Base-by-base conservation (phyloP, 2,888 invertebrate species). In the Chloroclysta siterata region DNA sequence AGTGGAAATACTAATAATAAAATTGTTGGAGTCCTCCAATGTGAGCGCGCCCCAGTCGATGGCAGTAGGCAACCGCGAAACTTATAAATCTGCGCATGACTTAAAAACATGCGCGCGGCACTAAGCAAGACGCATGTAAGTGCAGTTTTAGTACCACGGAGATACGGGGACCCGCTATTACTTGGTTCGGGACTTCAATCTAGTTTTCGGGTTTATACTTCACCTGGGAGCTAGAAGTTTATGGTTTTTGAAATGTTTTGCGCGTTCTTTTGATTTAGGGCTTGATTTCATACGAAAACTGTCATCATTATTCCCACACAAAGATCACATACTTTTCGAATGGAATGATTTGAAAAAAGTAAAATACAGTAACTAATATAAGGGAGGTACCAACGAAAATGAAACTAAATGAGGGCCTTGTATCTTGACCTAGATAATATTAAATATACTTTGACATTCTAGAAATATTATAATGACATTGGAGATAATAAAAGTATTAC, bases 61-160 rank as follows among this genome's bases (percentile, higher is more conserved):
- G 82, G 75, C 68, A 63, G 74, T 68, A 73, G 64, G 60, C 67
- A 71, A 68, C 68, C 70, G 50, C 69, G 64, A 63, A 71, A 75
- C 76, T 75, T 80, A 80, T 84, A 85, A 86, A 85, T 84, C 82
- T 80, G 68, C 63, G 60, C 69, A 72, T 72, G 78, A 79, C 80
- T 85, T 83, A 83, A 83, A 81, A 80, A 81, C 82, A 75, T 52
- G 68, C 72, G 72, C 70, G 70, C 71, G 51, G 68, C 67, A 67
- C 79, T 84, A 87, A 88, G 86, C 80, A 83, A 87, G 86, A 88
- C 76, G 75, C 78, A 87, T 84, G 77, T 72, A 70, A 81, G 74
- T 63, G 74, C 69, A 71, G 72, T 73, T 66, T 59, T 54, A 66
- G 60, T 66, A 65, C 66, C 65, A 39, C 33, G 15, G 53, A 44